These are phyloP conservation scores for Orius insidiosus DNA, from an alignment of 1,140 invertebrate genomes.

Conservation along the genomic window DNA sequence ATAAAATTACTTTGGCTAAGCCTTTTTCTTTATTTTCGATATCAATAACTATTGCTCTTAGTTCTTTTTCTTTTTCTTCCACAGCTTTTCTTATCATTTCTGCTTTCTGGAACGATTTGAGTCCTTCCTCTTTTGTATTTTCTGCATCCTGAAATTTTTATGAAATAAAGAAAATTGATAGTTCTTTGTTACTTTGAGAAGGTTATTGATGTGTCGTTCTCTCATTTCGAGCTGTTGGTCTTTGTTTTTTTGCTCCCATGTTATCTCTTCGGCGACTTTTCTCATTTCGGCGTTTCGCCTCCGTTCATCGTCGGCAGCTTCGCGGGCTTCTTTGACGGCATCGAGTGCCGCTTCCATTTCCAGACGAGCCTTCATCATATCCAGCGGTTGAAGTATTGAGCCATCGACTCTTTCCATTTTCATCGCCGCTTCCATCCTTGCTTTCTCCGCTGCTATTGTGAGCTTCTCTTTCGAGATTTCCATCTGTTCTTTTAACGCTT, in stretches of 20 bases:
- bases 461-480: constrained; percentile 12
- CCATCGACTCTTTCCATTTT: neutral
- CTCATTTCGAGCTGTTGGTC: constrained; percentile 2
- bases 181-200: constrained; percentile 3
- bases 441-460: constrained; percentile 10
- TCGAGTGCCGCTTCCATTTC: constrained; percentile 14
- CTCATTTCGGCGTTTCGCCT: constrained; percentile 8
- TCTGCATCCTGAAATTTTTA: neutral
- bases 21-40: too few relatives aligned
- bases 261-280: constrained; percentile 5
- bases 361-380: constrained; percentile 7
- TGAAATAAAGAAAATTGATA: neutral
- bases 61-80: too few relatives aligned
- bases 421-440: constrained; percentile 9
- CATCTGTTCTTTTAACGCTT: constrained; percentile 11
- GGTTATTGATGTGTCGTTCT: constrained; percentile 3
- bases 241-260: constrained; percentile 10
- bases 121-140: neutral
- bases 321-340: constrained; percentile 7
- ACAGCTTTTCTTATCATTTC: too few relatives aligned
- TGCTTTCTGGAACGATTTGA: too few relatives aligned
- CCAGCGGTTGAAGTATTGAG: constrained; percentile 2
- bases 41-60: too few relatives aligned
- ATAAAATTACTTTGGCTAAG: neutral
- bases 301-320: constrained; percentile 6